Evolutionary conservation across 2,888 invertebrate genomes (phyloP).

Genomic region (Escarpia spicata): DNA sequence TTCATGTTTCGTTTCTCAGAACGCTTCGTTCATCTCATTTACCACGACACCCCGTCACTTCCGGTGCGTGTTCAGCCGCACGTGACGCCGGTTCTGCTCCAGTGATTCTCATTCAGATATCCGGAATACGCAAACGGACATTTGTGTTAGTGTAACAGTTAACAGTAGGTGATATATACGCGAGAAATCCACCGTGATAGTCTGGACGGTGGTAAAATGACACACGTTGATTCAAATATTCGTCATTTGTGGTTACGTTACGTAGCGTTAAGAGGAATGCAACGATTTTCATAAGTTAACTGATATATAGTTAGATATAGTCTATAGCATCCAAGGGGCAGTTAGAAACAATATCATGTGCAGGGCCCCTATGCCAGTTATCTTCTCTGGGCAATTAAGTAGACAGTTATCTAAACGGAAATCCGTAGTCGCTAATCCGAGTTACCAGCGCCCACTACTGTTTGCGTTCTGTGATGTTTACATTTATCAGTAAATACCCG

Average conservation of each 20-base stretch:
- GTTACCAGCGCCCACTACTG: neutral
- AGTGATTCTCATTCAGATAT: neutral
- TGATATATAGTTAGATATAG: no score
- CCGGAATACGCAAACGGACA: neutral
- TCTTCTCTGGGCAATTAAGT: neutral
- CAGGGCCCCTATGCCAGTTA: neutral
- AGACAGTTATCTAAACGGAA: constrained; percentile 5
- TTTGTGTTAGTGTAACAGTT: neutral
- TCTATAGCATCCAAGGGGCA: no score
- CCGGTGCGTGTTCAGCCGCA: constrained; percentile 1
- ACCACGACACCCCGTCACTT: neutral
- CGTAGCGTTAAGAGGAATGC: neutral
- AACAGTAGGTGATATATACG: neutral
- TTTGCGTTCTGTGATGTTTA: neutral
- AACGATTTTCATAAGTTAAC: neutral
- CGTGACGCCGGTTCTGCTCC: neutral
- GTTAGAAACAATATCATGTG: no score
- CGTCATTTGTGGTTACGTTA: neutral
- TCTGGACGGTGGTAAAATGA: neutral
- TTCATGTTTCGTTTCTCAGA: neutral
- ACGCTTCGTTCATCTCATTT: neutral
- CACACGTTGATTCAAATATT: neutral
- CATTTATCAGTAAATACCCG: neutral
- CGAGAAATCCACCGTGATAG: neutral
- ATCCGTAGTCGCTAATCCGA: neutral